Base-by-base conservation (phyloP, 2,888 invertebrate genomes). In the Pycnomerus fuliginosus region DNA sequence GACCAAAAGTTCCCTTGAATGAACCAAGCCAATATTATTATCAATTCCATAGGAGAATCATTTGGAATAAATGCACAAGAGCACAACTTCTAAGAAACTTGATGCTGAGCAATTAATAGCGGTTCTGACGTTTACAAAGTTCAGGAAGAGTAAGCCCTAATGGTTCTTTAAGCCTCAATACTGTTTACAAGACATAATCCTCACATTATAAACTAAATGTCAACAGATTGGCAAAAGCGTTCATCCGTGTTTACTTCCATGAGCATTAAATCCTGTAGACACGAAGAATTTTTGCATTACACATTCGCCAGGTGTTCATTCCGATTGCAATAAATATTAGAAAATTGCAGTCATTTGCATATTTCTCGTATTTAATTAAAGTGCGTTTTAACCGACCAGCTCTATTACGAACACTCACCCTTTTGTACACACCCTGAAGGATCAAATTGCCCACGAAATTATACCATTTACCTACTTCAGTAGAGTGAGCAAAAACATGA, bases 301-400 rank as follows among this genome's bases (percentile, higher is more conserved):
- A 8, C 22, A 31, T 39, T 24, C 39, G 12, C 39, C 39, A 39
- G 39, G 39, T 39, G 39, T 39, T 31, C 39, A 31, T 31, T 39
- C 32, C 32, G n/a, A 32, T 39, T 29, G 20, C 20, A 20, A 23
- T 25, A 17, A 23, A 24, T 32, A n/a, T n/a, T n/a, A n/a, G 32
- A 39, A 24, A 16, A 29, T 28, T 29, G 37, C 28, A 29, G 20
- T 37, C 11, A 20, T 11, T 39, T 31, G n/a, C 7, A 28, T 12
- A 10, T 2, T 5, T 11, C 11, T 28, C 13, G 10, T 28, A n/a
- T 12, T 10, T 28, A n/a, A n/a, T n/a, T n/a, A n/a, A n/a, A n/a
- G n/a, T n/a, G n/a, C n/a, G n/a, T n/a, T 24, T 24, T n/a, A 24
- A 10, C 24, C 11, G 3, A 4, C n/a, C 5, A 11, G n/a, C 23